Evolutionary conservation across 1,140 invertebrate genomes (phyloP), one percentile per base, ranked within the genome.

Genomic region (Euwallacea fornicatus): DNA sequence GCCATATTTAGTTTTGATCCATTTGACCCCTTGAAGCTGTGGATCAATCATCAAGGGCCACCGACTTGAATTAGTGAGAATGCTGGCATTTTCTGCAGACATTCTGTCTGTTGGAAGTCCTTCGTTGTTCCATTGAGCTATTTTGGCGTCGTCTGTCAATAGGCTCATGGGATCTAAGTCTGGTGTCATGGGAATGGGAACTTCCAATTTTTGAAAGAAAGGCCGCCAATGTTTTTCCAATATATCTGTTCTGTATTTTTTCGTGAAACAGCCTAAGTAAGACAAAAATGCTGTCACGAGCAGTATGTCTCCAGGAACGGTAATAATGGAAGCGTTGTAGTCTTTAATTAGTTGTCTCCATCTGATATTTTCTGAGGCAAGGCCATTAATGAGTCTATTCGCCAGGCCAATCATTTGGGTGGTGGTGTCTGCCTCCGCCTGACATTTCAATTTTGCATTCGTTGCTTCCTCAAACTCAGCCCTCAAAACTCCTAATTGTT

Each of bases 31-130:
- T 87, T 96, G 93, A 7, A 81, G 74, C 79, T 95, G 93, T 3
- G 96, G 96, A 84, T 98, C 96, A 73, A 98, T 97, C 86, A 98
- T 95, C 0, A 98, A 83, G 0, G 96, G 95, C 94, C 96, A 98
- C 53, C 96, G 85, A 54, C 93, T 88, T 0, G 94, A 95, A 81
- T 93, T 94, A 2, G 89, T 91, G 11, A 98, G 84, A 75, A 98
- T 97, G 6, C 92, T 94, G 6, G 96, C 96, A 82, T 98, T 98
- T 83, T 98, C 96, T 0, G 93, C 88, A 7, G 95, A 97, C 93
- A 97, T 97, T 58, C 90, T 85, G 81, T 98, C 96, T 66, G 88
- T 91, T 6, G 96, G 96, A 55, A 98, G 81, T 4, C 95, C 94
- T 83, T 96, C 93, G 80, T 98, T 98, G 78, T 97, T 97, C 96